Evolutionary conservation across 53 echinoderm and acorn worm species (phyloP).

Genomic region (Stichopus horrens): DNA sequence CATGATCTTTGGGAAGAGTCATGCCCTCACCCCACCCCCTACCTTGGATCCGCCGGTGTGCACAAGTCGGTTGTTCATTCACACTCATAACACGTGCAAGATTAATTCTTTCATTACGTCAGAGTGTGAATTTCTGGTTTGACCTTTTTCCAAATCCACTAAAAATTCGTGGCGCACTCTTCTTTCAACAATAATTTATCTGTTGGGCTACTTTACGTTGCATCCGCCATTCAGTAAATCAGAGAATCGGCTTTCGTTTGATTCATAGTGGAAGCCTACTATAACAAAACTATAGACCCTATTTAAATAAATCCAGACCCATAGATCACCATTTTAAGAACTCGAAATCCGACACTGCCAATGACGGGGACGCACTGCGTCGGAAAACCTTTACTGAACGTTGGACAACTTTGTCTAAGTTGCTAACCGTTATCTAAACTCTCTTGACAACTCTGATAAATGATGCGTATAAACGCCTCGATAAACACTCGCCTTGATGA

Average conservation of each 20-base stretch:
- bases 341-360: neutral
- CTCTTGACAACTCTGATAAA: slow-evolving; percentile 26
- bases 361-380: too few species aligned
- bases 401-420: neutral
- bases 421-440: slow-evolving; percentile 14
- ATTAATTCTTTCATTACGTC: neutral
- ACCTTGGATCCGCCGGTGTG: too few species aligned
- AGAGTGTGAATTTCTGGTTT: neutral
- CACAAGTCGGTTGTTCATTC: too few species aligned
- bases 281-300: neutral
- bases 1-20: too few species aligned
- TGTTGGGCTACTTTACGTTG: neutral
- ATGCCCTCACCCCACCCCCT: too few species aligned
- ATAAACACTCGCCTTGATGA: slow-evolving; percentile 29
- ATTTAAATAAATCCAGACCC: slow-evolving; percentile 3
- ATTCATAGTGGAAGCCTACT: neutral
- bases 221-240: neutral
- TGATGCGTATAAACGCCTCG: slow-evolving; percentile 12
- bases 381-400: neutral
- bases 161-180: neutral
- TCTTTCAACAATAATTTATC: neutral
- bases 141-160: neutral
- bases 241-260: neutral
- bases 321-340: neutral
- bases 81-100: neutral